Evolutionary conservation across 2,797 vertebrate species (phyloP).

Genomic region (Brachyrhaphis roseni): DNA sequence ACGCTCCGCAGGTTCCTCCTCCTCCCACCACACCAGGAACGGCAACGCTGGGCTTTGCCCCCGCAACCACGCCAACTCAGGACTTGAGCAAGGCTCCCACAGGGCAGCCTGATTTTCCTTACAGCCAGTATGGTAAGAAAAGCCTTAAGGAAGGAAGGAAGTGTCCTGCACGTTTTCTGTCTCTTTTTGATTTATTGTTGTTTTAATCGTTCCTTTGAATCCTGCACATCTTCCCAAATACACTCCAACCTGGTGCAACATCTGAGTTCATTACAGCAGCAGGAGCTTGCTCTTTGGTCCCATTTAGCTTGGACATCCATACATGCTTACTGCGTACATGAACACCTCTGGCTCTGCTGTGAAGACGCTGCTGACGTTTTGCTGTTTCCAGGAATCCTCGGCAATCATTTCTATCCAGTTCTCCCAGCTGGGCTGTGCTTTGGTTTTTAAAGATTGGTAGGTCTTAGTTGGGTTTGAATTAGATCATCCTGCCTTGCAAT

Average conservation of each 20-base stretch:
- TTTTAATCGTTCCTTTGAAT: slow-evolving; percentile 26
- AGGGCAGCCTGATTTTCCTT: slow-evolving; percentile 96
- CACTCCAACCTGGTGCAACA: slow-evolving; percentile 43
- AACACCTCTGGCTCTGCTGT: slow-evolving; percentile 44
- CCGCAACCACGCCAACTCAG: slow-evolving; percentile 95
- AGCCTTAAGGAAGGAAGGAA: slow-evolving; percentile 37
- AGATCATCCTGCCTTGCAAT: slow-evolving; percentile 85
- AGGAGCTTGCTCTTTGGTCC: slow-evolving; percentile 66
- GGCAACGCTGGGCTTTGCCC: slow-evolving; percentile 91
- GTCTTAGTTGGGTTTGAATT: slow-evolving; percentile 72
- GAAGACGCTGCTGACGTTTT: slow-evolving; percentile 65
- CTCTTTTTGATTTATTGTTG: slow-evolving; percentile 14
- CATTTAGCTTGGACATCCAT: slow-evolving; percentile 75
- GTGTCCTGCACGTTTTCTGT: slow-evolving; percentile 48
- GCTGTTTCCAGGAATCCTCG: slow-evolving; percentile 51
- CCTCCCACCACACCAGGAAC: slow-evolving; percentile 94
- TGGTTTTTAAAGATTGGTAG: slow-evolving; percentile 62
- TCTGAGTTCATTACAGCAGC: slow-evolving; percentile 55
- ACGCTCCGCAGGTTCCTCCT: slow-evolving; percentile 93
- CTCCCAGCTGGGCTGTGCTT: slow-evolving; percentile 56
- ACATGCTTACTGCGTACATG: slow-evolving; percentile 72
- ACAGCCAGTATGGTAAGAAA: slow-evolving; percentile 97
- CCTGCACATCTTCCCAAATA: slow-evolving; percentile 47
- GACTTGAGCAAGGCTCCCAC: slow-evolving; percentile 97
- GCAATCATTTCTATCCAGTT: slow-evolving; percentile 56